Evolutionary conservation across 2,797 vertebrate species (phyloP).

Genomic region (Cottoperca gobio): DNA sequence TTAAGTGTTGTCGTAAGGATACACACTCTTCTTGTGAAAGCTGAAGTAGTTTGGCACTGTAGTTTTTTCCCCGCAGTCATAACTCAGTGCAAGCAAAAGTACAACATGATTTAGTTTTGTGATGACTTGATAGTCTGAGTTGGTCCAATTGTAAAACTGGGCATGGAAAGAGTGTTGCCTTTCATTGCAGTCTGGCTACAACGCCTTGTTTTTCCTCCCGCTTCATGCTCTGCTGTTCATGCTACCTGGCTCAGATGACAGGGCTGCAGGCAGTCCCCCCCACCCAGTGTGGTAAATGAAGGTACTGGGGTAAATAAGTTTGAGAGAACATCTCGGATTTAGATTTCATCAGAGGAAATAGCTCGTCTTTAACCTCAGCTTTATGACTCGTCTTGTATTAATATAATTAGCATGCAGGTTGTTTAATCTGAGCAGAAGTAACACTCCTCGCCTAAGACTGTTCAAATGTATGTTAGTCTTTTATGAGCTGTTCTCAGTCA

Average conservation of each 20-base stretch:
- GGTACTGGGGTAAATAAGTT: not conserved
- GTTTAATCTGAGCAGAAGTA: slow-evolving; percentile 13
- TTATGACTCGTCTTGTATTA: slow-evolving; percentile 43
- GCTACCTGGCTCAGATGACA: slow-evolving; percentile 38
- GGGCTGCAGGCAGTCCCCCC: slow-evolving; percentile 3
- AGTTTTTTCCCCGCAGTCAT: not conserved
- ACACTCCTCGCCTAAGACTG: slow-evolving; percentile 15
- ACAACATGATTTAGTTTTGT: slow-evolving; percentile 21
- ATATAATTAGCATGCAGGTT: slow-evolving; percentile 19
- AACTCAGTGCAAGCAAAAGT: slow-evolving; percentile 25
- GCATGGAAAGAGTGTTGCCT: slow-evolving; percentile 15
- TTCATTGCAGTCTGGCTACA: slow-evolving; percentile 32
- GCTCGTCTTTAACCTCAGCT: not conserved
- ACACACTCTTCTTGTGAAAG: slow-evolving; percentile 9
- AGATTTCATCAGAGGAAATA: not conserved
- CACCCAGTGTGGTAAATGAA: slow-evolving; percentile 27
- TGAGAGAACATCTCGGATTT: not conserved
- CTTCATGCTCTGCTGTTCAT: slow-evolving; percentile 25
- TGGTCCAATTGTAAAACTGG: slow-evolving; percentile 31
- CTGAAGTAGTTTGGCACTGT: not conserved
- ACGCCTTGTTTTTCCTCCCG: slow-evolving; percentile 10
- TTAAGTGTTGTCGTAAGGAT: not conserved
- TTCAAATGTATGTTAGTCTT: not conserved
- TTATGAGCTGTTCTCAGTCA: slow-evolving; percentile 38
- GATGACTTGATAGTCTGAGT: slow-evolving; percentile 26